Conservation (phyloP, 2,113 vertebrate species). For the Sorex araneus region DNA sequence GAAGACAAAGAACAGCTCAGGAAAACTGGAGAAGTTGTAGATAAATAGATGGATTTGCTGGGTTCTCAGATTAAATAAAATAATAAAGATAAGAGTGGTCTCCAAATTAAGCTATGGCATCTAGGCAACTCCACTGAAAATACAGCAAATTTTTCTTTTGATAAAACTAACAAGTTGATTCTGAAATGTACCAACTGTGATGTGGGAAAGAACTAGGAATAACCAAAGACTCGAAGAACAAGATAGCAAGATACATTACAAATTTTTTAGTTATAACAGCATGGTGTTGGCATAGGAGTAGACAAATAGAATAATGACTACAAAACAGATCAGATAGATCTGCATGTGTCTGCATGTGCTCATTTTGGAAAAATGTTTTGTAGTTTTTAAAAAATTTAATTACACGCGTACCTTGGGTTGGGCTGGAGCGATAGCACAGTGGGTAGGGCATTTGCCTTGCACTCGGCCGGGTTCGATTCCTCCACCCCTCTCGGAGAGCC, state of each 20-base stretch:
- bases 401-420: background rate
- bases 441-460: too few relatives aligned
- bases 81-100: background rate
- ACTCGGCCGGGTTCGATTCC: too few relatives aligned
- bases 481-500: too few relatives aligned
- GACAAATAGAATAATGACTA: too few relatives aligned
- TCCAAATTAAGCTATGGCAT: background rate
- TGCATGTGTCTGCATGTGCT: background rate
- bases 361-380: too few relatives aligned
- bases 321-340: background rate
- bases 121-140: too few relatives aligned
- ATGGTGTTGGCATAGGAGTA: fast-evolving
- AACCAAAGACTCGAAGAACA: background rate
- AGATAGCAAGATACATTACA: too few relatives aligned
- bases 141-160: background rate
- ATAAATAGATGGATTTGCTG: background rate
- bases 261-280: background rate
- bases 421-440: too few relatives aligned
- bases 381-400: background rate
- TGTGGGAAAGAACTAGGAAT: background rate
- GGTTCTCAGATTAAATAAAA: background rate
- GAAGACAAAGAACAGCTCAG: background rate
- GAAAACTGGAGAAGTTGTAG: background rate
- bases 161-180: background rate
- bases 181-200: background rate